Conservation (phyloP, 1,140 invertebrate genomes). For the Aricia agestis region DNA sequence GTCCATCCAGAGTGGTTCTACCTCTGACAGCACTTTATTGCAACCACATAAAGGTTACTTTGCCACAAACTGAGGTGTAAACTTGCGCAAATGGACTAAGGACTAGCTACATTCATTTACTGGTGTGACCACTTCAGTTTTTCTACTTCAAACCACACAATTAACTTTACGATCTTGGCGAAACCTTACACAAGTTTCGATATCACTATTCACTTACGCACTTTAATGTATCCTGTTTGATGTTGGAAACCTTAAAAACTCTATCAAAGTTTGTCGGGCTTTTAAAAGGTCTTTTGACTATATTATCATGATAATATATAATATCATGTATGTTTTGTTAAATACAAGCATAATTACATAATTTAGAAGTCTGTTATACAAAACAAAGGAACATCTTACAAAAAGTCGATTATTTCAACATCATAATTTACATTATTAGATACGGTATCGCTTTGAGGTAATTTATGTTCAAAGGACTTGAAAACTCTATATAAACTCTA, state of each 20-base stretch:
- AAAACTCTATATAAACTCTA: neutral
- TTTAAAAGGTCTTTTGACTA: no score
- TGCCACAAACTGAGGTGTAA: no score
- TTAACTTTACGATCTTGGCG: neutral
- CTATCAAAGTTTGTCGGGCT: no score
- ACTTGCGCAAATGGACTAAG: no score
- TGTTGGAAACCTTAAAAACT: neutral
- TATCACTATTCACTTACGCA: neutral
- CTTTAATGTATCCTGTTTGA: neutral
- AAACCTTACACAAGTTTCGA: neutral
- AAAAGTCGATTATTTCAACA: neutral
- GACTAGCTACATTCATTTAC: no score
- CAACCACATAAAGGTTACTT: neutral
- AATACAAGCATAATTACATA: neutral
- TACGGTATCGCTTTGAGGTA: constrained; percentile 3
- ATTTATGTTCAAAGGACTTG: neutral
- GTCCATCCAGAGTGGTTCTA: no score
- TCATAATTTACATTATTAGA: constrained; percentile 2
- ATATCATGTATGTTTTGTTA: no score
- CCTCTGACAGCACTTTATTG: no score
- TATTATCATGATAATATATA: no score
- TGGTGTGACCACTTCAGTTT: neutral
- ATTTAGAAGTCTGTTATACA: neutral
- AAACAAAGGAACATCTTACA: neutral
- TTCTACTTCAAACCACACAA: neutral